Evolutionary conservation across 2,113 vertebrate genomes (phyloP), one percentile per base, ranked within the genome.

Genomic region (Odocoileus virginianus): DNA sequence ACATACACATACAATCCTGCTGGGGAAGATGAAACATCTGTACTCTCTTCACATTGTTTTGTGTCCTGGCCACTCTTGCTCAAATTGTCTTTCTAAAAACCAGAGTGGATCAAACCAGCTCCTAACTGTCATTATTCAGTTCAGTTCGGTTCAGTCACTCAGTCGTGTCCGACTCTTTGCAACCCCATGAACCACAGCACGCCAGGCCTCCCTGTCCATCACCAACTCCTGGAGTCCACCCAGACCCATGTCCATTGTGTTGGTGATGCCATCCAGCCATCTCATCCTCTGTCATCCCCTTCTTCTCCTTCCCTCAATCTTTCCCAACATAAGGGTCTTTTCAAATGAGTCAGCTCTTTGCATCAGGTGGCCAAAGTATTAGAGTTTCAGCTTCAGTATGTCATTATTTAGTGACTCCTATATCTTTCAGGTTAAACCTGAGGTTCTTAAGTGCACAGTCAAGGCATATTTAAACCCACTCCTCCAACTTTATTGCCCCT

Each of bases 121-220:
- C 27, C 36, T 45, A 57, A 45, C 15, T 57, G 19, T 43, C 28
- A 5, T n/a, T 33, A 36, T 36, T 27, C 60, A 40, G 19, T 40
- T 40, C 67, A 36, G 64, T 71, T 12, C 64, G 40, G 19, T 71
- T 71, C 67, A 40, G n/a, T 71, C n/a, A 1, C n/a, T 71, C 67
- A 71, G n/a, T 40, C 0, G 0, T 40, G 19, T 23, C n/a, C 0
- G 0, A 40, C 19, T 71, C n/a, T 23, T 71, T 71, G 19, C 0
- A 0, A 40, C n/a, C 19, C 67, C 67, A 23, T 71, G 67, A 71
- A 71, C n/a, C 0, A 0, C n/a, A 71, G 17, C 17, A 21, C 2
- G 0, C n/a, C n/a, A 36, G 67, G 67, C n/a, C n/a, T 71, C 64
- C 64, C 64, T 71, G 1, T 36, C 64, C 9, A 71, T 71, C 19